Base-by-base conservation (phyloP, 2,888 invertebrate genomes). In the Harpagoxenus sublaevis region DNA sequence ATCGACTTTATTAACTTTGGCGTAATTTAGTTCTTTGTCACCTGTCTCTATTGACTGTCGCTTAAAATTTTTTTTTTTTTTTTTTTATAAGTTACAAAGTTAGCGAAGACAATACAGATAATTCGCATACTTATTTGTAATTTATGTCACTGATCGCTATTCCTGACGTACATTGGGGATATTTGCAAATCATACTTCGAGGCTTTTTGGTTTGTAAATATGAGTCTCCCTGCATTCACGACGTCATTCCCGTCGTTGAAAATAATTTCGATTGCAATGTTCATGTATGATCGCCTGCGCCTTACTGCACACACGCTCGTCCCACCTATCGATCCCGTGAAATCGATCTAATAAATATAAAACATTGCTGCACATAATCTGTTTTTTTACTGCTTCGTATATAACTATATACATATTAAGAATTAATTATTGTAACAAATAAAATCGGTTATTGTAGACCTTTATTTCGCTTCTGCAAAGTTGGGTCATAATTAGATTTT, bases 181-280 rank as follows among this genome's bases (percentile, higher is more conserved):
- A 81, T 74, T 74, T 73, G 79, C 75, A 81, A 73, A 48, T 74
- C 18, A 45, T 57, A 55, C n/a, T 78, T 73, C 15, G 31, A 75
- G n/a, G 12, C 23, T 65, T 42, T 77, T 77, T 74, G 75, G 9
- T 74, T 74, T 81, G 74, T 60, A 79, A 79, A 79, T 73, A 6
- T 60, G 12, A 57, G 23, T 15, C 18, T 79, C 31, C 10, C 57
- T 73, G 42, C 31, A 78, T 70, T 70, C 45, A 12, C 48, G 23
- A 60, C 35, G 28, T n/a, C 35, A 45, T 71, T 60, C 45, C 57
- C 18, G 48, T 55, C 12, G 12, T n/a, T 35, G 60, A 60, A 60
- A 74, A 78, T 78, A 78, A 81, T 81, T 73, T 81, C 79, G 79
- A 73, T 60, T 74, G 35, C 48, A 74, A 62, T 79, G 79, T 79